Percentiles rank a stretch among this genome's conserved stretches.
Evolutionary conservation across 2,888 invertebrate genomes (phyloP).

Genomic region (Argyra leucocephala): DNA sequence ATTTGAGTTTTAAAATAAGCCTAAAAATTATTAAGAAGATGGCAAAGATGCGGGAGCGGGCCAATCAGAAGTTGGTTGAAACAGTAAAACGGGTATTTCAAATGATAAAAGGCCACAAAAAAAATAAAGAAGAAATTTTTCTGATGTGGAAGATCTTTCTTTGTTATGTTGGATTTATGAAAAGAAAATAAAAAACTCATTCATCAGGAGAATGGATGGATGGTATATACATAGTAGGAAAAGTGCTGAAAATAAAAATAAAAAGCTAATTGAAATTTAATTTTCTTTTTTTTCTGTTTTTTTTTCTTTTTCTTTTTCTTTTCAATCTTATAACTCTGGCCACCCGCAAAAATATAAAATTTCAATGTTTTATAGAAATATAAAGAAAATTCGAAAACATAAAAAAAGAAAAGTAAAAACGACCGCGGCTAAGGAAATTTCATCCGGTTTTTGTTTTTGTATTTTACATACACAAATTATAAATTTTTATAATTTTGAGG

Average conservation of each 20-base stretch:
- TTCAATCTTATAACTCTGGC: neutral
- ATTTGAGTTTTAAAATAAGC: neutral
- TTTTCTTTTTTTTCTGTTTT: neutral
- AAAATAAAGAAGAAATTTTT: neutral
- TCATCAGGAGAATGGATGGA: neutral
- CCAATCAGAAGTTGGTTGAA: too few species aligned
- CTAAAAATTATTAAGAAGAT: neutral
- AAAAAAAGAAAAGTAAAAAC: too few species aligned
- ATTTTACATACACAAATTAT: too few species aligned
- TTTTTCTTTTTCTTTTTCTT: neutral
- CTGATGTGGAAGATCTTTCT: neutral
- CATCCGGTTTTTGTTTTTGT: too few species aligned
- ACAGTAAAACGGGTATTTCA: neutral
- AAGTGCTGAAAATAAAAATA: neutral
- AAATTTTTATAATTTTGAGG: neutral
- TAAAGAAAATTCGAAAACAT: too few species aligned
- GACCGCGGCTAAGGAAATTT: too few species aligned
- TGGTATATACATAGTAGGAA: too few species aligned
- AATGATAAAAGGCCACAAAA: conserved; percentile 4
- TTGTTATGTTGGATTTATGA: neutral
- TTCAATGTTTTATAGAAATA: too few species aligned
- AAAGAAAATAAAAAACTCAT: too few species aligned
- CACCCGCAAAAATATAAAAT: neutral
- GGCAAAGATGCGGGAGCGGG: neutral
- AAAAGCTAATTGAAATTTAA: conserved; percentile 1